Base-by-base conservation (phyloP, 1,140 invertebrate genomes). In the Cyphomyrmex costatus region DNA sequence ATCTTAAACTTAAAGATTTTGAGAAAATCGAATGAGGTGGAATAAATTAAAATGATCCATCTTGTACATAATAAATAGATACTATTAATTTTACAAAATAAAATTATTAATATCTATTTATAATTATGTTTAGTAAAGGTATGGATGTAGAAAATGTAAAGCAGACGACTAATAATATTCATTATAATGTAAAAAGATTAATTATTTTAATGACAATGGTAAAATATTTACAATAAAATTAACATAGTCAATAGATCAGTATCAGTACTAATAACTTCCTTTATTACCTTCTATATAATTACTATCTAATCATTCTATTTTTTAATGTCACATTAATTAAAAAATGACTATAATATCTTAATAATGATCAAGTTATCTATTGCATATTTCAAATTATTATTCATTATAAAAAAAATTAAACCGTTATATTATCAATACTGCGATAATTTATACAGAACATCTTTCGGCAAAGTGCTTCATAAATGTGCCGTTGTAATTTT, bases 391-490 rank as follows among this genome's bases (percentile, higher is more conserved):
- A 27, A 6, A 30, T 0, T 58, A 56, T 58, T 51, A 7, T 30
- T 74, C 33, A 10, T 14, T n/a, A 56, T 63, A 24, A 16, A 1
- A 16, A 1, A 68, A 46, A 68, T 49, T 3, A 21, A 30, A 73
- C 14, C 24, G 51, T 71, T 73, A 58, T 24, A 70, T 70, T 7
- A 51, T 51, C 30, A 49, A 58, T 82, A 73, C 6, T 73, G 66
- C 51, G 27, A 33, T 82, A 71, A 83, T 83, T 74, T 74, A 73
- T 2, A 42, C 36, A 36, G n/a, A 46, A 60, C 19, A n/a, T 30
- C 27, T 73, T 83, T 83, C 4, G 36, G 8, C 7, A 2, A 60
- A 5, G 42, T 16, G 46, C 27, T 24, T 60, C 53, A 74, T 42
- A 49, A 74, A 83, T 30, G 21, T 73, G 24, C 14, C 19, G 6